phyloP scores from a whole-genome alignment of 2,113 vertebrate genomes.

The Pteronura brasiliensis region DNA sequence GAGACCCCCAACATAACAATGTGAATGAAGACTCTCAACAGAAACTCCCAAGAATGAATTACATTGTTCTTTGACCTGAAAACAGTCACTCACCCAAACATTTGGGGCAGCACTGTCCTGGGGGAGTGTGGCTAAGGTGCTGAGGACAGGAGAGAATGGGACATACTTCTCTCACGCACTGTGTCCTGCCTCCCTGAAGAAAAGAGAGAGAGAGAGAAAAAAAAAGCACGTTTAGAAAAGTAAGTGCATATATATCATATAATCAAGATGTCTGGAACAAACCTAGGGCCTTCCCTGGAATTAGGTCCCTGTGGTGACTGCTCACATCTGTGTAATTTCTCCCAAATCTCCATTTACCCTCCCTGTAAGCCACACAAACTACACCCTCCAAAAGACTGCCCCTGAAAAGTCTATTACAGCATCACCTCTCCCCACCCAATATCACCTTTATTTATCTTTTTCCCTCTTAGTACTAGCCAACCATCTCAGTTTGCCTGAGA shows the following conservation, averaged over 20 bases:
- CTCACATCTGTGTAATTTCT: neutral
- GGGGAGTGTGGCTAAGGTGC: conserved; percentile 91
- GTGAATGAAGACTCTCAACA: neutral
- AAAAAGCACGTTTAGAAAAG: conserved; percentile 67
- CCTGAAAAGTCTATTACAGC: neutral
- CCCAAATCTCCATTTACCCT: neutral
- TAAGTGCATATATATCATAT: neutral
- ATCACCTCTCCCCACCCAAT: neutral
- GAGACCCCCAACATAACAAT: neutral
- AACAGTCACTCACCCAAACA: conserved; percentile 90
- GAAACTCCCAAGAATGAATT: neutral
- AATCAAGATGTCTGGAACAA: neutral
- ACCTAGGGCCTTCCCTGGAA: neutral
- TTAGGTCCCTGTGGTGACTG: neutral
- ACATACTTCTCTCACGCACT: conserved; percentile 93
- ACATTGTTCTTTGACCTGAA: neutral
- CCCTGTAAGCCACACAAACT: neutral
- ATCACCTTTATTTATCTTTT: neutral
- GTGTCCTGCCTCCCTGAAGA: conserved; percentile 91
- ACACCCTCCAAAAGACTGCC: neutral
- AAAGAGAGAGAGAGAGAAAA: conserved; percentile 77
- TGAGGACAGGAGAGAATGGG: conserved; percentile 96
- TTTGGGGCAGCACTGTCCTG: conserved; percentile 94
- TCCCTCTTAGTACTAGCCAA: neutral
- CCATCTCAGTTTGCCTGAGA: neutral